Evolutionary conservation across 2,888 invertebrate genomes (phyloP).

Genomic region (Caenorhabditis doughertyi): DNA sequence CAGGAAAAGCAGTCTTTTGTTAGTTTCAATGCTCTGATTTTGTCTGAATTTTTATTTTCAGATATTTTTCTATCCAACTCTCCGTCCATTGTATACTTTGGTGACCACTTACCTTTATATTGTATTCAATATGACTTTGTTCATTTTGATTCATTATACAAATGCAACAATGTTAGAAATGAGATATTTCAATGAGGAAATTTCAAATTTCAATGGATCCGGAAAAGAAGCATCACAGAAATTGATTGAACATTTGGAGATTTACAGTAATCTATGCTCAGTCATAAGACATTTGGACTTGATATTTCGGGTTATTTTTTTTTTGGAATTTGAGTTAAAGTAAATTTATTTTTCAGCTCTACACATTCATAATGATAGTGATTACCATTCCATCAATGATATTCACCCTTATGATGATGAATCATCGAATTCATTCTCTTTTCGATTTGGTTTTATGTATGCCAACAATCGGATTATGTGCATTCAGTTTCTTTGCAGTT

Average conservation of each 20-base stretch:
- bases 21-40: not conserved
- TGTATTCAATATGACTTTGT: slow-evolving; percentile 69
- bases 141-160: slow-evolving; percentile 66
- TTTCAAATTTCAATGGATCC: slow-evolving; percentile 66
- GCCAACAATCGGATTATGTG: slow-evolving; percentile 68
- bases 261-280: slow-evolving; percentile 60
- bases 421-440: slow-evolving; percentile 64
- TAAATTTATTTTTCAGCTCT: slow-evolving; percentile 55
- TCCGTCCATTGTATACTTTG: slow-evolving; percentile 60
- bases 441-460: slow-evolving; percentile 66
- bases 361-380: slow-evolving; percentile 70
- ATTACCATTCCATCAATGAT: slow-evolving; percentile 67
- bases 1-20: slow-evolving; percentile 64
- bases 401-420: slow-evolving; percentile 74
- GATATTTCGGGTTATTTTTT: slow-evolving; percentile 61
- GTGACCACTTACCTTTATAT: slow-evolving; percentile 67
- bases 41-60: not conserved
- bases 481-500: slow-evolving; percentile 68
- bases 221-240: slow-evolving; percentile 37
- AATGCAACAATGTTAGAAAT: slow-evolving; percentile 70
- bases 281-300: slow-evolving; percentile 68
- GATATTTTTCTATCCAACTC: slow-evolving; percentile 25
- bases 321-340: not conserved
- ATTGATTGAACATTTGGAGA: slow-evolving; percentile 55
- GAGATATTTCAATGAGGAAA: slow-evolving; percentile 67